Base-by-base conservation (phyloP, 1,140 invertebrate species). In the Calliopsis andreniformis region DNA sequence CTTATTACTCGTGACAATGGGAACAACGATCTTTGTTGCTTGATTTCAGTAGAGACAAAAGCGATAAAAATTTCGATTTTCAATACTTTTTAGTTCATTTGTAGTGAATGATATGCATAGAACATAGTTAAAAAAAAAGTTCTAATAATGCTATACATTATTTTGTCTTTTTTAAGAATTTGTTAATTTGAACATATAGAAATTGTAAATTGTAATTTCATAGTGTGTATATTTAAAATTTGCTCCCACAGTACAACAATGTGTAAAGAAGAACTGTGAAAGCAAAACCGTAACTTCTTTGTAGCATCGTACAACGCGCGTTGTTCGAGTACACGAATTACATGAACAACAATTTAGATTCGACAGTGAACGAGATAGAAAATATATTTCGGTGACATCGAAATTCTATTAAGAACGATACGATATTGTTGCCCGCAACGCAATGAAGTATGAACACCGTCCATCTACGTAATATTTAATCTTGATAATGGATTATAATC, bases 221-320 rank as follows among this genome's bases (percentile, higher is more conserved):
- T 35, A 25, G 0, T 63, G 51, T 18, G 16, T 67, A 62, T 55
- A 53, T 23, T 42, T 66, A 75, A 66, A 67, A 32, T 67, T 75
- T 67, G 71, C 62, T 66, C 62, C 30, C 62, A 67, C 30, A 67
- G 71, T 39, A 67, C 56, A 67, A 67, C 45, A 55, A 66, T 25
- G 25, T 58, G 63, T 67, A 67, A 75, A 42, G 63, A 43, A 43
- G 28, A 75, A 67, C 62, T 47, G 6, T 75, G 63, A 56, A 32
- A 75, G 63, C 71, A 75, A 58, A 75, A 56, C 7, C 18, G 30
- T 30, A 12, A 39, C 20, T 56, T 20, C 20, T 20, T 8, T 58
- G 25, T 42, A n/a, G n/a, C n/a, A 28, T 45, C 10, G 14, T 35
- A 63, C 12, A 51, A 30, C 45, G 16, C 43, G 63, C 25, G 55